phyloP scores from a whole-genome alignment of 2,113 vertebrate genomes.

The Brachypteracias leptosomus region DNA sequence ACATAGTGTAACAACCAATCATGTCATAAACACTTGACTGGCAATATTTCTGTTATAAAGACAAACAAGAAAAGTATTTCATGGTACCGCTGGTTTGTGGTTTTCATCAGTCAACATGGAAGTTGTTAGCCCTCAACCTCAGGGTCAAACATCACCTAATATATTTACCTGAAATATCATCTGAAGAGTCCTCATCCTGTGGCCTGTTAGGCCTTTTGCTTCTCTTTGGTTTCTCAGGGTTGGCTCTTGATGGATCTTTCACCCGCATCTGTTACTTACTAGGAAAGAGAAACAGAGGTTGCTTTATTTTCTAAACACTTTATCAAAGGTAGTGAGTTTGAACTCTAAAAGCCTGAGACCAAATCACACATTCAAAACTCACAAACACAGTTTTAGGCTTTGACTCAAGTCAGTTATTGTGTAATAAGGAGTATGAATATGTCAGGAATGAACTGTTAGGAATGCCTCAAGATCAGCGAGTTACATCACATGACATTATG shows the following conservation, averaged over 20 bases:
- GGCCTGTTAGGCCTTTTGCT: conserved; percentile 84
- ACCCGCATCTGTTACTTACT: conserved; percentile 92
- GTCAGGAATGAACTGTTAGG: not conserved
- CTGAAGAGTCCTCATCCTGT: conserved; percentile 95
- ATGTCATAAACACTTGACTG: not conserved
- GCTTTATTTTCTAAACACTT: not conserved
- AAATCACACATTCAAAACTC: not conserved
- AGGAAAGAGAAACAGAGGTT: not conserved
- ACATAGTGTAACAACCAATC: not conserved
- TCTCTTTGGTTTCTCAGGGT: conserved; percentile 89
- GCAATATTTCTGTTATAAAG: not conserved
- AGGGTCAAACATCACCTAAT: not conserved
- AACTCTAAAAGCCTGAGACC: not conserved
- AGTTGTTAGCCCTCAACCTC: not conserved
- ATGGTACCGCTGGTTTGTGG: not conserved
- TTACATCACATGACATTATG: not conserved
- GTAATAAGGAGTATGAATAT: not conserved
- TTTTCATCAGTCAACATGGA: not conserved
- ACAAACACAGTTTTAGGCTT: not conserved
- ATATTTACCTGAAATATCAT: conserved; percentile 89
- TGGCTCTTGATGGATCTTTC: conserved; percentile 89
- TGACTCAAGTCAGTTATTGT: not conserved
- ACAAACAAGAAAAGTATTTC: not conserved
- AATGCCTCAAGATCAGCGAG: not conserved
- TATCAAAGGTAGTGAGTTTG: not conserved